Conservation (phyloP, 1,140 invertebrate species). For the Manduca sexta region DNA sequence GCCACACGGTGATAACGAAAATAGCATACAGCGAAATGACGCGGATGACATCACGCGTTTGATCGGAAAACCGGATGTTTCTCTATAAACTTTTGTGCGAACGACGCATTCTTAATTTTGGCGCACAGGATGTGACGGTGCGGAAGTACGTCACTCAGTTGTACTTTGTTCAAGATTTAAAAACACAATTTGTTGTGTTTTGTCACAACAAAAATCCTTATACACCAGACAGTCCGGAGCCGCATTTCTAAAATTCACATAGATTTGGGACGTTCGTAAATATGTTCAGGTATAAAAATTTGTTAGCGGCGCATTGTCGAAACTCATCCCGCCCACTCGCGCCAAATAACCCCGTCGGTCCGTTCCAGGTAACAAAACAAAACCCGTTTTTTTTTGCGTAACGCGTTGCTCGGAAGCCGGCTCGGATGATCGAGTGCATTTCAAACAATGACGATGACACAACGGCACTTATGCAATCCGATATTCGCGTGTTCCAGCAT, state of each 20-base stretch:
- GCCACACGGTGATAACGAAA: neutral
- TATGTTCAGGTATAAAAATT: constrained; percentile 58
- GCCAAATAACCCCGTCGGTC: constrained; percentile 46
- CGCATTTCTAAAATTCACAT: constrained; percentile 25
- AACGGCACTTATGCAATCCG: constrained; percentile 41
- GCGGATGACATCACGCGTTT: constrained; percentile 15
- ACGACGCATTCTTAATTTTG: constrained; percentile 37
- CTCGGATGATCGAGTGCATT: constrained; percentile 44
- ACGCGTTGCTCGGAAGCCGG: constrained; percentile 46
- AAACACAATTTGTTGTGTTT: constrained; percentile 35
- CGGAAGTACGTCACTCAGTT: constrained; percentile 46
- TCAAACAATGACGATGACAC: constrained; percentile 46
- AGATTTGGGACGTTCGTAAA: constrained; percentile 48
- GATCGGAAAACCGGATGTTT: constrained; percentile 48
- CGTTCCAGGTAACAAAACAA: constrained; percentile 59
- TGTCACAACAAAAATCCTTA: constrained; percentile 34
- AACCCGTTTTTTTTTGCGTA: constrained; percentile 57
- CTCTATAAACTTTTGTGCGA: constrained; percentile 35
- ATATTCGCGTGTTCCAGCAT: constrained; percentile 18
- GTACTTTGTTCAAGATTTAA: constrained; percentile 28
- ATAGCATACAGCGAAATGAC: neutral
- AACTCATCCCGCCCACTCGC: constrained; percentile 48
- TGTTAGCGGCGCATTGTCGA: constrained; percentile 44
- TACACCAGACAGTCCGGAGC: constrained; percentile 51
- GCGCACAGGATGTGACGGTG: constrained; percentile 30